phyloP scores from a whole-genome alignment of 2,888 invertebrate species.

The Catocala fraxini region DNA sequence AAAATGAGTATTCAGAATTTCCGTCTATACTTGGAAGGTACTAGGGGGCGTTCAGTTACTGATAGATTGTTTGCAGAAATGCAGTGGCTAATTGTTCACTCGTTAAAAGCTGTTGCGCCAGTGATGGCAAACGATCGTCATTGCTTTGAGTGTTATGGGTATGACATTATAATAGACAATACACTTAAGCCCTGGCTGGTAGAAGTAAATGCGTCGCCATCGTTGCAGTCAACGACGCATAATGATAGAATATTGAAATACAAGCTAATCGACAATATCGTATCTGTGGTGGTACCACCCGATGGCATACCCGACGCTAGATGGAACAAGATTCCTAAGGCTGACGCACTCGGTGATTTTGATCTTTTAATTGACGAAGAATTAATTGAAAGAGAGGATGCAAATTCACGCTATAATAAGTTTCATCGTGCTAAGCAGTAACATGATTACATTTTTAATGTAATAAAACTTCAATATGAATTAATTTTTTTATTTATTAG shows the following conservation, averaged over 20 bases:
- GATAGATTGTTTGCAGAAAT: slow-evolving; percentile 97
- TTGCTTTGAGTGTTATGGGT: slow-evolving; percentile 98
- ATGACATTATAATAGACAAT: slow-evolving; percentile 98
- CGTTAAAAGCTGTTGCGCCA: slow-evolving; percentile 96
- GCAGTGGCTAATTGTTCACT: slow-evolving; percentile 97
- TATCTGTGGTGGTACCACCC: slow-evolving; percentile 96
- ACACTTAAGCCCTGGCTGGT: slow-evolving; percentile 97
- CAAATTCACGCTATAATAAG: slow-evolving; percentile 64
- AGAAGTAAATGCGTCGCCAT: slow-evolving; percentile 98
- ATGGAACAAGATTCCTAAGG: slow-evolving; percentile 94
- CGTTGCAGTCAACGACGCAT: slow-evolving; percentile 97
- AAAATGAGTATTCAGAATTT: slow-evolving; percentile 98
- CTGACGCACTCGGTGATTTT: slow-evolving; percentile 93
- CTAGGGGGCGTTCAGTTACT: slow-evolving; percentile 95
- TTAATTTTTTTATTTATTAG: background rate
- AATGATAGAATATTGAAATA: slow-evolving; percentile 98
- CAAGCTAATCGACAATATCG: slow-evolving; percentile 97
- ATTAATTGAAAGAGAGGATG: slow-evolving; percentile 90
- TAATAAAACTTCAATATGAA: background rate
- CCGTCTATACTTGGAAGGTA: slow-evolving; percentile 96
- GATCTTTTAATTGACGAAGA: slow-evolving; percentile 96
- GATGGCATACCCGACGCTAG: slow-evolving; percentile 96
- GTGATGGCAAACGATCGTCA: slow-evolving; percentile 98
- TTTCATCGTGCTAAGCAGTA: slow-evolving; percentile 47
- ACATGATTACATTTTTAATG: too few relatives aligned